These are phyloP conservation scores for Glossosoma conforme DNA, from an alignment of 1,140 invertebrate genomes.

Conservation along the genomic window DNA sequence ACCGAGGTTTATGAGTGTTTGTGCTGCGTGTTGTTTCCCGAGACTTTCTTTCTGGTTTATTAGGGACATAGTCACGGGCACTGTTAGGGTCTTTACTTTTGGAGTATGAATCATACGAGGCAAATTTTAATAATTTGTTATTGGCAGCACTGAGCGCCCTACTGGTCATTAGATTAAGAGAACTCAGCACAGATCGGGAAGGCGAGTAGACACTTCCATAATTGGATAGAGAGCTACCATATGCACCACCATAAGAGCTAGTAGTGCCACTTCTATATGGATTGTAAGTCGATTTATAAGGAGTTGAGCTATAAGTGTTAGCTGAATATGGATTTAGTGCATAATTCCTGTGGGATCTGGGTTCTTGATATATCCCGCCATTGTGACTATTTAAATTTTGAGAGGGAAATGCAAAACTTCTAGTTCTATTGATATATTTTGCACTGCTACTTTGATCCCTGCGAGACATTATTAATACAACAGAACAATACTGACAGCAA, in stretches of 20 bases:
- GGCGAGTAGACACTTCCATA: constrained; percentile 55
- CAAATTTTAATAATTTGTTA: neutral
- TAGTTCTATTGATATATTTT: neutral
- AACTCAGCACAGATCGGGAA: constrained; percentile 41
- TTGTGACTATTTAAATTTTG: neutral
- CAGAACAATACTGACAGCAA: neutral
- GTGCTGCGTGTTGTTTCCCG: constrained; percentile 38
- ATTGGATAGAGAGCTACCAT: constrained; percentile 58
- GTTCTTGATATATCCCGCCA: neutral
- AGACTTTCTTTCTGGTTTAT: constrained; percentile 34
- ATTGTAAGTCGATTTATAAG: constrained; percentile 47
- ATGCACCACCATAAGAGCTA: constrained; percentile 46
- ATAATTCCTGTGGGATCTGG: neutral
- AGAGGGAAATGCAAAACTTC: neutral
- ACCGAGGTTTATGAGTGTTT: constrained; percentile 40
- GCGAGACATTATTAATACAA: neutral
- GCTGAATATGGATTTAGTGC: constrained; percentile 1
- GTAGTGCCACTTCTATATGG: constrained; percentile 34
- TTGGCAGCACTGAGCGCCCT: constrained; percentile 42
- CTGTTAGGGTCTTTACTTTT: constrained; percentile 1
- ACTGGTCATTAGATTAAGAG: constrained; percentile 45
- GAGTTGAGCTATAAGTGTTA: constrained; percentile 34
- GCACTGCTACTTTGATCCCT: neutral
- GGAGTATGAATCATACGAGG: neutral
- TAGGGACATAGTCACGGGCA: neutral